phyloP scores from a whole-genome alignment of 1,140 invertebrate genomes.

The Rhopalosiphum padi region DNA sequence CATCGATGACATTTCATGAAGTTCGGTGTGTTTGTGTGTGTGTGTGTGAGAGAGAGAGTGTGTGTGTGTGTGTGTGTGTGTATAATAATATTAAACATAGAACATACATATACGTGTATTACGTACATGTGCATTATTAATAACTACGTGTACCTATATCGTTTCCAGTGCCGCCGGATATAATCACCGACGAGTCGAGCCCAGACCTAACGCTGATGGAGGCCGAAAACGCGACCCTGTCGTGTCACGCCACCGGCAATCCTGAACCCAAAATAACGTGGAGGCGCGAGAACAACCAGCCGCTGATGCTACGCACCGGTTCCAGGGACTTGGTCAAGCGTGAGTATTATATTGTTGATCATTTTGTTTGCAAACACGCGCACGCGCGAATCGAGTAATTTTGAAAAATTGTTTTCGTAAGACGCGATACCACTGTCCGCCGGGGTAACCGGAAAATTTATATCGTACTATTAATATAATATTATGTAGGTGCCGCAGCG shows the following conservation, averaged over 20 bases:
- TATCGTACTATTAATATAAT: neutral
- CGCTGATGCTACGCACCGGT: slow-evolving; percentile 63
- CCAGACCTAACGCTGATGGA: slow-evolving; percentile 71
- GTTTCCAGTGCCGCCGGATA: slow-evolving; percentile 71
- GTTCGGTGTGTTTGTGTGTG: too few relatives aligned
- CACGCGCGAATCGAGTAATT: neutral
- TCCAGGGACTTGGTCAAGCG: slow-evolving; percentile 64
- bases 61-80: too few relatives aligned
- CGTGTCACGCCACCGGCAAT: slow-evolving; percentile 72
- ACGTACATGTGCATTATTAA: neutral
- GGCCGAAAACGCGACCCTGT: slow-evolving; percentile 73
- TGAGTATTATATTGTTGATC: slow-evolving; percentile 58
- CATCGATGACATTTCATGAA: too few relatives aligned
- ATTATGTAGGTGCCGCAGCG: neutral
- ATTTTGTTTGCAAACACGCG: neutral
- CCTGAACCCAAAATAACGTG: slow-evolving; percentile 68
- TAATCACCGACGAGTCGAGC: slow-evolving; percentile 70
- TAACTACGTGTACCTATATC: neutral
- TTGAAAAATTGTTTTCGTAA: neutral
- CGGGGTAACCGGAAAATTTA: neutral
- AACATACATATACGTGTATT: too few relatives aligned
- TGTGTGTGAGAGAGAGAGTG: too few relatives aligned
- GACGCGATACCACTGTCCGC: too few relatives aligned
- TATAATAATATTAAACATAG: too few relatives aligned
- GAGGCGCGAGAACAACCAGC: slow-evolving; percentile 66